These are phyloP conservation scores for Pipistrellus pygmaeus DNA, from an alignment of 2,797 vertebrate species.

Conservation along the genomic window DNA sequence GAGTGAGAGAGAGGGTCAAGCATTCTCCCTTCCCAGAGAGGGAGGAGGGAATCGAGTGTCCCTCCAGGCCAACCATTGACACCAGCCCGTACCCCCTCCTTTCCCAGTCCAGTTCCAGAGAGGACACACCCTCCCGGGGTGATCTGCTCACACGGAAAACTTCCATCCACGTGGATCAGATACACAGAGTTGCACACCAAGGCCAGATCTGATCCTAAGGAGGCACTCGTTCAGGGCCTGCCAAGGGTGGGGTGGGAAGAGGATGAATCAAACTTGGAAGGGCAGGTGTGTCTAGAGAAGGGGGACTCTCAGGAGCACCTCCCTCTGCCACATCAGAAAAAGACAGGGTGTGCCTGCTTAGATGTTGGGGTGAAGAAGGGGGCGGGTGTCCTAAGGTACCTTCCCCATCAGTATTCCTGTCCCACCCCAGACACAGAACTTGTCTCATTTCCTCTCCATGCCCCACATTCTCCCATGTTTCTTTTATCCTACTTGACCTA, in stretches of 20 bases:
- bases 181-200: constrained; percentile 39
- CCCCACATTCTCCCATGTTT: neutral
- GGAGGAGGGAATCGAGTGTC: neutral
- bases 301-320: neutral
- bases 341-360: neutral
- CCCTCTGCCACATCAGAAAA: neutral
- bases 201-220: neutral
- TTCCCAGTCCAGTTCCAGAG: constrained; percentile 40
- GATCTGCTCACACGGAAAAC: constrained; percentile 51
- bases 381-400: no score
- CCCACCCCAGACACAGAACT: neutral
- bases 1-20: neutral
- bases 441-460: neutral
- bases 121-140: constrained; percentile 38
- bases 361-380: neutral
- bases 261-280: constrained; percentile 8
- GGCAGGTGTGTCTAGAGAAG: neutral
- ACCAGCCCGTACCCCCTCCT: neutral
- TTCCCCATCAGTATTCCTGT: neutral
- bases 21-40: neutral
- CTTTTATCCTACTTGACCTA: neutral
- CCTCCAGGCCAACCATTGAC: neutral
- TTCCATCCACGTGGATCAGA: constrained; percentile 51
- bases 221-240: neutral
- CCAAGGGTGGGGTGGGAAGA: constrained; percentile 13